Percentiles rank a stretch among this genome's conserved stretches.
Conservation (phyloP, 2,797 vertebrate species). For the Merluccius polli region DNA sequence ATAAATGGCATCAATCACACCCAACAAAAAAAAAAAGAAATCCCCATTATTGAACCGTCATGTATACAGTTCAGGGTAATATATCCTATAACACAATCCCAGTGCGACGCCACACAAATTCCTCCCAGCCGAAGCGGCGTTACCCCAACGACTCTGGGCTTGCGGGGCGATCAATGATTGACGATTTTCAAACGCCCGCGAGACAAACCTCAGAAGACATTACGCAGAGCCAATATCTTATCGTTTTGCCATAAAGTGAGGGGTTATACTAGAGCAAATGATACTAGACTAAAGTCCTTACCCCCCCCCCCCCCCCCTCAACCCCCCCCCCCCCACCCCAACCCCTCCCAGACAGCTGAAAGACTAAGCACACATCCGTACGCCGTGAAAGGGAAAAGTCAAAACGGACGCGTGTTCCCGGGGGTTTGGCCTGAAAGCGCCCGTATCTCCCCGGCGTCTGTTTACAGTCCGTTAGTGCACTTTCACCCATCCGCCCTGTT, state of each 20-base stretch:
- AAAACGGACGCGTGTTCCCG: background rate
- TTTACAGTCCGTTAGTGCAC: constrained; percentile 16
- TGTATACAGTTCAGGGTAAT: background rate
- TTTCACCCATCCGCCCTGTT: constrained; percentile 5
- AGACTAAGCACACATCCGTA: constrained; percentile 13
- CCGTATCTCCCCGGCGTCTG: constrained; percentile 17
- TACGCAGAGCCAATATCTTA: no score
- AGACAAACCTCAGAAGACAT: no score
- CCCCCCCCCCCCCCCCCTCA: no score
- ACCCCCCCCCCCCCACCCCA: no score
- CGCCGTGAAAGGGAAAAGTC: constrained; percentile 28
- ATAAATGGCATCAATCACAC: background rate
- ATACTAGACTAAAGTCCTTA: no score
- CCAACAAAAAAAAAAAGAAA: background rate
- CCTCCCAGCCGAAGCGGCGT: background rate
- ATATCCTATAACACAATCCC: background rate
- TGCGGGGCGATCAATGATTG: background rate
- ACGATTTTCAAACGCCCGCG: background rate
- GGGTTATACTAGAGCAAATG: no score
- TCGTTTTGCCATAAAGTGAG: no score
- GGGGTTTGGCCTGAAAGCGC: no score
- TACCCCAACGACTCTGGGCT: background rate
- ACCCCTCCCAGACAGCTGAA: no score
- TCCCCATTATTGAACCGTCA: background rate
- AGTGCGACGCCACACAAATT: background rate